phyloP scores from a whole-genome alignment of 2,113 vertebrate genomes.

The Rattus rattus region DNA sequence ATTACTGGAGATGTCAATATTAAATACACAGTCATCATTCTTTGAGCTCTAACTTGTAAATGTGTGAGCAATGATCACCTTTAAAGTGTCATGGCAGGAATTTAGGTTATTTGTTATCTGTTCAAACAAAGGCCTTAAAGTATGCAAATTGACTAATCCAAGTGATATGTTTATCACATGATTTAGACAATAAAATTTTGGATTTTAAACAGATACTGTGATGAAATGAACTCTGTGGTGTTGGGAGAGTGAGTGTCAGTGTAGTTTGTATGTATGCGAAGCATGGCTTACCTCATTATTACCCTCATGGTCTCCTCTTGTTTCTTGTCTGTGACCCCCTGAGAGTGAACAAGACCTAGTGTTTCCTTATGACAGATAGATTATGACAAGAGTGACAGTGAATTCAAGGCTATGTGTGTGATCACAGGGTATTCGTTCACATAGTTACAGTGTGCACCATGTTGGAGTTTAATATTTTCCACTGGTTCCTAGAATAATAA shows the following conservation, averaged over 20 bases:
- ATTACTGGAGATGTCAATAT: neutral
- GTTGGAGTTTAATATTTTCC: neutral
- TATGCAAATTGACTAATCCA: constrained; percentile 4
- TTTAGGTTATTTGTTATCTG: neutral
- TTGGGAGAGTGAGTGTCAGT: neutral
- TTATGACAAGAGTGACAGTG: neutral
- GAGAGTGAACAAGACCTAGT: neutral
- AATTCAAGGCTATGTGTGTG: neutral
- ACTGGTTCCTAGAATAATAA: neutral
- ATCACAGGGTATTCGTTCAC: neutral
- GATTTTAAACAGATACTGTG: neutral
- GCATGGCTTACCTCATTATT: neutral
- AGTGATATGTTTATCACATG: neutral
- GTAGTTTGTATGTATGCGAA: neutral
- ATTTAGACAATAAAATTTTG: neutral
- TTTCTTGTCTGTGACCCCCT: neutral
- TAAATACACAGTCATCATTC: neutral
- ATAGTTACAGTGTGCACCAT: neutral
- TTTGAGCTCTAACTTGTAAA: neutral
- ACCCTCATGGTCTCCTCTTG: neutral
- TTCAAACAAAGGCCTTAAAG: neutral
- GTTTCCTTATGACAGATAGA: neutral
- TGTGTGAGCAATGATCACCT: neutral
- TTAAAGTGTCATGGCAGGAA: neutral
- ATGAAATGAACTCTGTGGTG: neutral